phyloP scores from a whole-genome alignment of 2,113 vertebrate species.

The Spea multiplicata region DNA sequence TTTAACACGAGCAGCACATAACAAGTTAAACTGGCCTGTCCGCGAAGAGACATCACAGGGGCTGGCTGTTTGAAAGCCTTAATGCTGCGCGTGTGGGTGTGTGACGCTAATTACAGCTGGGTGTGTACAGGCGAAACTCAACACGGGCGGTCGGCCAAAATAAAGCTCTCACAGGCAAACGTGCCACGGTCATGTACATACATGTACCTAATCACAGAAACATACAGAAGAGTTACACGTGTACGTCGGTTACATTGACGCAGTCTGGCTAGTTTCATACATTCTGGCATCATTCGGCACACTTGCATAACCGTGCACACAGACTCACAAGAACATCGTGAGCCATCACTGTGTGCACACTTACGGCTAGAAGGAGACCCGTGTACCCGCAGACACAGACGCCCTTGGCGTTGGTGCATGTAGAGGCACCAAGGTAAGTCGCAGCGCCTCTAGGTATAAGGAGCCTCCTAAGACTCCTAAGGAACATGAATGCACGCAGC shows the following conservation, averaged over 20 bases:
- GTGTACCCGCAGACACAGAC: too few relatives aligned
- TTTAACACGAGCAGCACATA: background rate
- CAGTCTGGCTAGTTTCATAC: too few relatives aligned
- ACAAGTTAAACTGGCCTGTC: background rate
- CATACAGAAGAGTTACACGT: background rate
- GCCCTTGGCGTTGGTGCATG: too few relatives aligned
- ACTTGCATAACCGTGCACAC: too few relatives aligned
- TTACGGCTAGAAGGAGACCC: too few relatives aligned
- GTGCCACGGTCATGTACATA: background rate
- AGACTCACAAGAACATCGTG: too few relatives aligned
- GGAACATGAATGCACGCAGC: background rate
- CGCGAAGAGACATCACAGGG: background rate
- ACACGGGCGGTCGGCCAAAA: background rate
- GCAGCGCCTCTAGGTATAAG: too few relatives aligned
- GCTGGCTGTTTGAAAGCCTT: background rate
- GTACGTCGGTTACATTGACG: too few relatives aligned
- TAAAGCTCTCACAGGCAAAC: background rate
- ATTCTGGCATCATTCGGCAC: too few relatives aligned
- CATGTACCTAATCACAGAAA: background rate
- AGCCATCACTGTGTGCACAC: too few relatives aligned
- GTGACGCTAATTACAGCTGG: slow-evolving; percentile 21
- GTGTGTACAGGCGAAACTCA: slow-evolving; percentile 31
- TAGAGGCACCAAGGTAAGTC: too few relatives aligned
- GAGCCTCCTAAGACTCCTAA: background rate
- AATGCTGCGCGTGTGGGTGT: background rate